Base-by-base conservation (phyloP, 2,888 invertebrate species). In the Andrena hattorfiana region DNA sequence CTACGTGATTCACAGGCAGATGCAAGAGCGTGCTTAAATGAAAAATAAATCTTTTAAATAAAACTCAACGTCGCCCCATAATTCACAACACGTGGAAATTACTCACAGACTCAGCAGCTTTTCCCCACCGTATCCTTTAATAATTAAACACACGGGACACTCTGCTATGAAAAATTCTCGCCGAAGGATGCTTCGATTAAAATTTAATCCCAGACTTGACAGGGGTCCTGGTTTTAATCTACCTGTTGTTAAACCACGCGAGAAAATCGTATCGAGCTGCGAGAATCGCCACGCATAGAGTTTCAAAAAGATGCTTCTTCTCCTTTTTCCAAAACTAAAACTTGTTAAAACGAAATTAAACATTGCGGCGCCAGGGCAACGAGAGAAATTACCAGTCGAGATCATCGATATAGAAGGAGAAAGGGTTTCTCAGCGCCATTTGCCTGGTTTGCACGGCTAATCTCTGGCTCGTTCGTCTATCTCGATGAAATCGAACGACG, bases 41-140 rank as follows among this genome's bases (percentile, higher is more conserved):
- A 54, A 70, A 51, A 16, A 49, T 7, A 8, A 26, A 63, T 13
- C 23, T 35, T 42, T 59, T 68, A 48, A 32, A 62, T 64, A 77
- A 60, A 42, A 60, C 16, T 32, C 30, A 56, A 35, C 32, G 51
- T 56, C 42, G 51, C 49, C n/a, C 6, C 30, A n/a, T 23, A 66
- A 26, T 63, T 70, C 66, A 63, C 49, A 67, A 59, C 77, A 28
- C 23, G 10, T 26, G 13, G 49, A 28, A 71, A 68, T 77, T 77
- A 68, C 62, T 26, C 71, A 68, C 54, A 13, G 32, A 42, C 26
- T 20, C 35, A 13, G 28, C 10, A n/a, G 42, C 48, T 51, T 51
- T 66, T 3, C 20, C 66, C 66, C 59, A 35, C 35, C 63, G 16
- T 6, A n/a, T 51, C 20, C 16, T 28, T 23, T n/a, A 51, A 13